phyloP scores from a whole-genome alignment of 2,113 vertebrate species.

The Indri indri region DNA sequence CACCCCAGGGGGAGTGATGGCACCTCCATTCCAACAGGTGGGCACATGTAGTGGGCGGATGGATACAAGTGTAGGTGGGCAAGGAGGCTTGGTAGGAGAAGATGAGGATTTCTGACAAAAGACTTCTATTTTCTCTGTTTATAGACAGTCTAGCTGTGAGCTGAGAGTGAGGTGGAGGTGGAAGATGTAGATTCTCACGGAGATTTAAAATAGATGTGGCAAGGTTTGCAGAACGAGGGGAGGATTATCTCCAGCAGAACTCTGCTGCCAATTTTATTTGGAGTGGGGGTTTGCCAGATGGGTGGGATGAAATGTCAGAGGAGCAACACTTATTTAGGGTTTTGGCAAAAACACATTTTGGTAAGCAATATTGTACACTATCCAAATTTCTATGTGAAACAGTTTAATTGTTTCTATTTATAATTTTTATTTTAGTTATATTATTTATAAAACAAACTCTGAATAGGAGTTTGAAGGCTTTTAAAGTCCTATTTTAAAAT shows the following conservation, averaged over 20 bases:
- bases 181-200: neutral
- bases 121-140: neutral
- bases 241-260: neutral
- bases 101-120: neutral
- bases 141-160: neutral
- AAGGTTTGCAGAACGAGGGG: neutral
- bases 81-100: neutral
- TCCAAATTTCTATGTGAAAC: neutral
- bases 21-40: neutral
- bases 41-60: too few species aligned
- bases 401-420: neutral
- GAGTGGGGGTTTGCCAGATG: neutral
- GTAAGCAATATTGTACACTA: neutral
- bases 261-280: neutral
- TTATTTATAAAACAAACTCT: conserved; percentile 4
- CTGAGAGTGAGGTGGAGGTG: neutral
- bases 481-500: conserved; percentile 21
- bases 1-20: neutral
- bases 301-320: neutral
- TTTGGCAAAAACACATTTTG: neutral
- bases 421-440: neutral
- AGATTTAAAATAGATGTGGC: neutral
- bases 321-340: neutral
- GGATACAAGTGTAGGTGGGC: too few species aligned
- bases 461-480: neutral